Base-by-base conservation (phyloP, 2,113 vertebrate species). In the Ochotona princeps region DNA sequence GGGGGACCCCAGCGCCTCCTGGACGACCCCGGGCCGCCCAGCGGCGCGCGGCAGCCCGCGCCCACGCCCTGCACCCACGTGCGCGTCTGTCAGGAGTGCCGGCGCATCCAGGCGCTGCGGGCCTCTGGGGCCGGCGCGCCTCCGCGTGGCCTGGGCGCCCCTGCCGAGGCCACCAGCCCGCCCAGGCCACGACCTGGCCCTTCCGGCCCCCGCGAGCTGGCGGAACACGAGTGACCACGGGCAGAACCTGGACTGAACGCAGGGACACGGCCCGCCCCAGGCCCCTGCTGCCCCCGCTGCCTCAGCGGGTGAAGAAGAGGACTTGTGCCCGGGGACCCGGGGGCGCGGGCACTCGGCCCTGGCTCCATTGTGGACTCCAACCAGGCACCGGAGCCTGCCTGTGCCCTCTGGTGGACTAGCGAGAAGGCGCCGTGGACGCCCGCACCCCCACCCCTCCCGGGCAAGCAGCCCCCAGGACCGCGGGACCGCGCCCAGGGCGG, bases 21-120 rank as follows among this genome's bases (percentile, higher is more conserved):
- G 51, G 99, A 99, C 30, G 98, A 99, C 95, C 98, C 98, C 0
- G 93, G 98, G 94, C 93, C 98, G 94, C 96, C 97, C 95, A 25
- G 95, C n/a, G 90, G 92, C 60, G 47, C 95, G 70, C 84, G 95
- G n/a, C 93, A 95, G 7, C 5, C 79, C 4, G 3, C 97, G 82
- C 82, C 97, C 72, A 93, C 97, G 23, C 97, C 97, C 75, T 98
- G 98, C 93, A 96, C 97, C 87, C 98, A 98, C 86, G 97, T 98
- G 90, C 97, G 97, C 72, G 97, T 98, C 79, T 98, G 98, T 95
- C 99, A 99, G 96, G 99, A 99, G 98, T 99, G 99, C 97, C 97
- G 99, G 88, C 97, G 99, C 95, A 99, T 99, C 98, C 99, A 99
- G 98, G 98, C 98, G 92, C 97, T 99, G 91, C 98, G 99, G 96